These are phyloP conservation scores for Dysdera silvatica DNA, from an alignment of 1,140 invertebrate genomes.

Conservation along the genomic window DNA sequence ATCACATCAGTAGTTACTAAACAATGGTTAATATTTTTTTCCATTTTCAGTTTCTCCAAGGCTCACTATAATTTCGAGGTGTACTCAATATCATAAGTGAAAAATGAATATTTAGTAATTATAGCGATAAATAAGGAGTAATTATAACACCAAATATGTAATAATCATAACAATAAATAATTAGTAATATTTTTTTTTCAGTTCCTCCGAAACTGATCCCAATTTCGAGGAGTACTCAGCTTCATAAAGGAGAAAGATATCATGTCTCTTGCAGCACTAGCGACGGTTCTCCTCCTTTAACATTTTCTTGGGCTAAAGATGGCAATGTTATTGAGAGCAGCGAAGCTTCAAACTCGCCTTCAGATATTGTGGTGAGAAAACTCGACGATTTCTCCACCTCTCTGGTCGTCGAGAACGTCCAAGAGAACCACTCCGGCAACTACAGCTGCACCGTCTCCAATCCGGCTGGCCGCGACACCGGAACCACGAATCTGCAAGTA, in stretches of 20 bases:
- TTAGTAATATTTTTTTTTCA: slow-evolving; percentile 14
- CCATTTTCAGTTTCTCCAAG: no score
- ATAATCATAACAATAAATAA: no score
- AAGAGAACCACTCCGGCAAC: slow-evolving; percentile 30
- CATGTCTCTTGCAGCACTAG: slow-evolving; percentile 44
- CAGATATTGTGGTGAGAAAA: slow-evolving; percentile 43
- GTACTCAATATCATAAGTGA: no score
- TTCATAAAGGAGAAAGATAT: slow-evolving; percentile 37
- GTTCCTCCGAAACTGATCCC: slow-evolving; percentile 37
- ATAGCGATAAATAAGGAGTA: no score
- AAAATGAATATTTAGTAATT: no score
- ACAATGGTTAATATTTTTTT: no score
- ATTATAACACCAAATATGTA: no score
- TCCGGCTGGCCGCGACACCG: slow-evolving; percentile 27
- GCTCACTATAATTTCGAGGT: no score
- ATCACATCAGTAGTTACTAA: no score
- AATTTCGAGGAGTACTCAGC: slow-evolving; percentile 30
- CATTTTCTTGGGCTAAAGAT: slow-evolving; percentile 55
- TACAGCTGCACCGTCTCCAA: slow-evolving; percentile 36
- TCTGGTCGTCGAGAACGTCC: slow-evolving; percentile 54
- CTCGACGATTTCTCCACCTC: slow-evolving; percentile 52
- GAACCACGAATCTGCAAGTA: slow-evolving; percentile 31
- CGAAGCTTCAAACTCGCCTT: slow-evolving; percentile 35
- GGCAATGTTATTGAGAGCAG: slow-evolving; percentile 42
- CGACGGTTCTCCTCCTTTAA: slow-evolving; percentile 43